Evolutionary conservation across 2,113 vertebrate species (phyloP).

Genomic region (Eolophus roseicapilla): DNA sequence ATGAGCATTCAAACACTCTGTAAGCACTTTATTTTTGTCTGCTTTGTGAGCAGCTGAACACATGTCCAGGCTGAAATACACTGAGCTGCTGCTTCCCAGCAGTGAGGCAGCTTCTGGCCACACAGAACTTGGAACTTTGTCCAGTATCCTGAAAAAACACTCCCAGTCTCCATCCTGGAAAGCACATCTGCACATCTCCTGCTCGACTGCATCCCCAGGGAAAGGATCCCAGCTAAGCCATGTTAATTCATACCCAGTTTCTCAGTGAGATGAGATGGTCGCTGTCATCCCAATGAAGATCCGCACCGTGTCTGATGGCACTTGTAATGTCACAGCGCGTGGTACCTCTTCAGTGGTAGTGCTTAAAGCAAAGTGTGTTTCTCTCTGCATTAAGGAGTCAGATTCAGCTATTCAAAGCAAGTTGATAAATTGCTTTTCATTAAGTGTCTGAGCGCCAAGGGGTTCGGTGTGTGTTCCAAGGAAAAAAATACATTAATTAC

Average conservation of each 20-base stretch:
- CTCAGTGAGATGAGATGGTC: not conserved
- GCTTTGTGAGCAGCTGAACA: slow-evolving; percentile 52
- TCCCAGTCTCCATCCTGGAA: not conserved
- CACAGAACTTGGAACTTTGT: not conserved
- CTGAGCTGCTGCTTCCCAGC: not conserved
- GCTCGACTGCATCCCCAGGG: not conserved
- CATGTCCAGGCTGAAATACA: not conserved
- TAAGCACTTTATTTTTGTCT: slow-evolving; percentile 50
- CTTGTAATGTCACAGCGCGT: not conserved
- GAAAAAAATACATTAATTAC: slow-evolving; percentile 58
- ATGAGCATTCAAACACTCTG: slow-evolving; percentile 38
- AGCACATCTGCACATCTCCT: not conserved
- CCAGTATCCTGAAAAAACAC: not conserved
- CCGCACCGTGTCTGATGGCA: not conserved
- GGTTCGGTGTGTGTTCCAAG: slow-evolving; percentile 47
- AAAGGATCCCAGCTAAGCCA: not conserved
- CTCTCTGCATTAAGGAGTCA: slow-evolving; percentile 33
- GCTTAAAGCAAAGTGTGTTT: slow-evolving; percentile 25
- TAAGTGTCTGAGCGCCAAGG: slow-evolving; percentile 46
- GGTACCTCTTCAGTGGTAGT: not conserved
- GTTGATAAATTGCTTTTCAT: slow-evolving; percentile 71
- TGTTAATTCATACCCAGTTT: not conserved
- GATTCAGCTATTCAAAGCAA: slow-evolving; percentile 49
- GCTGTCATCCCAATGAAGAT: not conserved
- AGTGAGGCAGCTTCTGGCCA: not conserved